phyloP scores from a whole-genome alignment of 2,113 vertebrate genomes.

The Callospermophilus lateralis region DNA sequence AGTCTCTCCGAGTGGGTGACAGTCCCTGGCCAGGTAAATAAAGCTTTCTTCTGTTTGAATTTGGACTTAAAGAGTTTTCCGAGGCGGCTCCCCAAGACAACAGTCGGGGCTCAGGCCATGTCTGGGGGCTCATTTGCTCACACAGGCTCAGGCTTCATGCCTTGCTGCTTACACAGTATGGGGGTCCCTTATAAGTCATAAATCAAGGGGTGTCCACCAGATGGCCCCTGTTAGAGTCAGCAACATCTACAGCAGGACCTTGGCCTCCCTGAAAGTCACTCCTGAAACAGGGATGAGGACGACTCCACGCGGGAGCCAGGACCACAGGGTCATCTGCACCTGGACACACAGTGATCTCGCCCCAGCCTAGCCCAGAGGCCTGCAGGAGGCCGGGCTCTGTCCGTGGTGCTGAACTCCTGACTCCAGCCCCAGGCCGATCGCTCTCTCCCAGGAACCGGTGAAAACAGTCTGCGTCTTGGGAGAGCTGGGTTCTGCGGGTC shows the following conservation, averaged over 20 bases:
- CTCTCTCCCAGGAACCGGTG: neutral
- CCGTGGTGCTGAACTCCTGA: conserved; percentile 80
- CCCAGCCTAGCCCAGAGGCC: too few species aligned
- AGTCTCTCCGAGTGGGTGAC: too few species aligned
- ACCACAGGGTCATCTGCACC: neutral
- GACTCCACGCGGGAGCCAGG: neutral
- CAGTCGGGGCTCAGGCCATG: conserved; percentile 45
- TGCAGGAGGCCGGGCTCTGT: neutral
- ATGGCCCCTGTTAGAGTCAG: neutral
- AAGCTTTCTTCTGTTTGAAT: too few species aligned
- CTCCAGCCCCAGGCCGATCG: neutral
- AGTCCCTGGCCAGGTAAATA: too few species aligned
- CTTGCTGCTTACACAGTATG: conserved; percentile 19
- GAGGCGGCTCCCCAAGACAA: neutral
- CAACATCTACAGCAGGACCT: neutral
- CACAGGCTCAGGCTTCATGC: neutral
- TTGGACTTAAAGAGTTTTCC: too few species aligned
- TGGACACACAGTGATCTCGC: neutral
- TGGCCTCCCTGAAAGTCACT: neutral
- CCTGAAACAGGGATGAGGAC: neutral
- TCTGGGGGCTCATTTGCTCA: conserved; percentile 54
- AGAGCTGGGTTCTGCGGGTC: neutral
- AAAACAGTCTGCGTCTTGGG: neutral
- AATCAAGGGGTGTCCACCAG: neutral
- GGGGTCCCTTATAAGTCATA: neutral